phyloP scores from a whole-genome alignment of 2,888 invertebrate species.

The Atrina japonica region DNA sequence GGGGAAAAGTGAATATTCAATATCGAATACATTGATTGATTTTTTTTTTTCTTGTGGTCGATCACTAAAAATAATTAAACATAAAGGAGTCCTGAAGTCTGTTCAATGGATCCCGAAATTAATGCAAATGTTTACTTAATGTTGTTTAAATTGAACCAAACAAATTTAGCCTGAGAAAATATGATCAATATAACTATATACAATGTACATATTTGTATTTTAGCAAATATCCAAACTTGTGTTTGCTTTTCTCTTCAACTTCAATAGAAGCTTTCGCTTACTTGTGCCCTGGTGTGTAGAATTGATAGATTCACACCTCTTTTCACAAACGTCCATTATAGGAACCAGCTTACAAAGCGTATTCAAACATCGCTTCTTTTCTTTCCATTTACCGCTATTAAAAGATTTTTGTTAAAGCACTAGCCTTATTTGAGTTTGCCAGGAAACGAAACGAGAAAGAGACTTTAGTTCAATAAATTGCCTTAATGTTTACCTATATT shows the following conservation, averaged over 20 bases:
- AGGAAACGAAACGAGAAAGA: constrained; percentile 41
- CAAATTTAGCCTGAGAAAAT: constrained; percentile 26
- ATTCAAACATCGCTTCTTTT: constrained; percentile 23
- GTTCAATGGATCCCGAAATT: constrained; percentile 4
- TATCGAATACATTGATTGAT: too few species aligned
- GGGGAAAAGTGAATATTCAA: too few species aligned
- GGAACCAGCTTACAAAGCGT: constrained; percentile 7
- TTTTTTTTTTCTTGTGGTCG: too few species aligned
- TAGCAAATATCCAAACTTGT: constrained; percentile 9
- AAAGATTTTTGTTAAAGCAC: constrained; percentile 28
- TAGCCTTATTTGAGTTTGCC: constrained; percentile 10
- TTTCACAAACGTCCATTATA: constrained; percentile 25
- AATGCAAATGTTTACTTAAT: constrained; percentile 18
- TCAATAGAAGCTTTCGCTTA: constrained; percentile 22
- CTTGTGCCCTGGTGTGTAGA: constrained; percentile 4
- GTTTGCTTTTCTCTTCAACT: constrained; percentile 28
- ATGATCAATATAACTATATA: constrained; percentile 24
- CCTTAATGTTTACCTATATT: constrained; percentile 62
- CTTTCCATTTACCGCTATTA: constrained; percentile 6
- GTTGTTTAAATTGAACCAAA: constrained; percentile 26
- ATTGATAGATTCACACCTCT: constrained; percentile 28
- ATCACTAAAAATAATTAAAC: too few species aligned
- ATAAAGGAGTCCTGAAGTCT: constrained; percentile 21
- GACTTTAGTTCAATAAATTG: constrained; percentile 58
- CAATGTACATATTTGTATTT: constrained; percentile 27